phyloP scores from a whole-genome alignment of 2,888 invertebrate genomes.

The Petrolisthes manimaculis region DNA sequence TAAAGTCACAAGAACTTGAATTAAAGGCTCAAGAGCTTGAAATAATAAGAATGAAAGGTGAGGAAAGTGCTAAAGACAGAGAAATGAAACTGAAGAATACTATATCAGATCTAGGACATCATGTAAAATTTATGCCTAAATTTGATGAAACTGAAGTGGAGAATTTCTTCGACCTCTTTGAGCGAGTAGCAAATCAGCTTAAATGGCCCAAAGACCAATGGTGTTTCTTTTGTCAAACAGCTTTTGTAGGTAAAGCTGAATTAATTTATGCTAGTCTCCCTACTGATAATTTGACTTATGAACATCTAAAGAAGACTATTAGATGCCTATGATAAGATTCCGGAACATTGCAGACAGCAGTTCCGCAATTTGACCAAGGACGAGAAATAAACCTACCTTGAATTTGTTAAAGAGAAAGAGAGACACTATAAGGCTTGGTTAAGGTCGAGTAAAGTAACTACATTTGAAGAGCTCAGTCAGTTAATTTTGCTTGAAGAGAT shows the following conservation, averaged over 20 bases:
- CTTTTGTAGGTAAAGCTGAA: constrained; percentile 12
- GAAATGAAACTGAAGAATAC: not conserved
- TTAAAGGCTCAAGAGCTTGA: too few relatives aligned
- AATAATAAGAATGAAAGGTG: too few relatives aligned
- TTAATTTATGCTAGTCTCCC: constrained; percentile 11
- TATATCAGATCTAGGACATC: too few relatives aligned
- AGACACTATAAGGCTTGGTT: not conserved
- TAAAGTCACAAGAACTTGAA: too few relatives aligned
- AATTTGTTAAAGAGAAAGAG: not conserved
- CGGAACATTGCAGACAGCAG: not conserved
- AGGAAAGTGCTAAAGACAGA: too few relatives aligned
- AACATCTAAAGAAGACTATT: constrained; percentile 16
- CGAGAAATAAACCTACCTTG: not conserved
- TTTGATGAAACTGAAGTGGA: too few relatives aligned
- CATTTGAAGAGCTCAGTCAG: constrained; percentile 6
- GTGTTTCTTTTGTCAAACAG: not conserved
- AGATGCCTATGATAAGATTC: not conserved
- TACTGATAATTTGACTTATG: constrained; percentile 6
- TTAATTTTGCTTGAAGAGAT: constrained; percentile 7
- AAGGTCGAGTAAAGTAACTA: constrained; percentile 8
- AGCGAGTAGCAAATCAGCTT: not conserved
- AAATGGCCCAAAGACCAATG: constrained; percentile 3
- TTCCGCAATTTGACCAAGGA: too few relatives aligned
- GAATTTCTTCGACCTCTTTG: not conserved
- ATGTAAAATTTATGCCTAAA: too few relatives aligned